Base-by-base conservation (phyloP, 2,888 invertebrate genomes). In the Strigamia transsilvanica region DNA sequence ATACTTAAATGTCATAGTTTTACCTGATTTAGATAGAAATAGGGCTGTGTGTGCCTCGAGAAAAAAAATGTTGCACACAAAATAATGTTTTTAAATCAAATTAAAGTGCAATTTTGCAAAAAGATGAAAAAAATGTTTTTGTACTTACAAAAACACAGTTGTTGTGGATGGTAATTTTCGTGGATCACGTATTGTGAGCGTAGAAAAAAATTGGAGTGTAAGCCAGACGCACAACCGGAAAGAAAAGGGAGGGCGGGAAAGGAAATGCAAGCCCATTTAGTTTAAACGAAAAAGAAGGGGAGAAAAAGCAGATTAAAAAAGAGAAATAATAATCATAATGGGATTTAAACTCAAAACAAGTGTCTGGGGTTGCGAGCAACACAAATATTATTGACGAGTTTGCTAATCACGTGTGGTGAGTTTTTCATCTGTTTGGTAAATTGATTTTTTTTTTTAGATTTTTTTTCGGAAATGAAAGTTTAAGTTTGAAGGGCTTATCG, bases 241-340 rank as follows among this genome's bases (percentile, higher is more conserved):
- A 73, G 73, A 73, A 73, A 73, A 27, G 23, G 13, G 32, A 73
- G 73, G 73, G 73, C 73, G 73, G 73, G 73, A 73, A 73, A 73
- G 73, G 73, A 73, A 73, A 73, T 32, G 73, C 73, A 73, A 73
- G 73, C 73, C 73, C 73, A 73, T 27, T 73, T 73, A 15, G 27
- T 73, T 73, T 73, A 32, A 73, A 73, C 27, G 32, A 73, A 32
- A 73, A 73, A 73, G 32, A 73, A 32, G 32, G 32, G 73, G 73
- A 32, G 73, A 73, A 32, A 73, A 27, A 73, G 73, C 7, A 32
- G n/a, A 27, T 32, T n/a, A 32, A 73, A 7, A 66, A 32, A 73
- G 23, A 66, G 18, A 66, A 66, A 18, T 18, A 18, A 38, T 38
- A 38, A 38, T 38, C 18, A 56, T 18, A 56, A 56, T 56, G 56